A percentile compares a stretch with the other conserved stretches of the same genome.
These are phyloP conservation scores for Tipula confusa DNA, from an alignment of 2,888 invertebrate species.

Conservation along the genomic window DNA sequence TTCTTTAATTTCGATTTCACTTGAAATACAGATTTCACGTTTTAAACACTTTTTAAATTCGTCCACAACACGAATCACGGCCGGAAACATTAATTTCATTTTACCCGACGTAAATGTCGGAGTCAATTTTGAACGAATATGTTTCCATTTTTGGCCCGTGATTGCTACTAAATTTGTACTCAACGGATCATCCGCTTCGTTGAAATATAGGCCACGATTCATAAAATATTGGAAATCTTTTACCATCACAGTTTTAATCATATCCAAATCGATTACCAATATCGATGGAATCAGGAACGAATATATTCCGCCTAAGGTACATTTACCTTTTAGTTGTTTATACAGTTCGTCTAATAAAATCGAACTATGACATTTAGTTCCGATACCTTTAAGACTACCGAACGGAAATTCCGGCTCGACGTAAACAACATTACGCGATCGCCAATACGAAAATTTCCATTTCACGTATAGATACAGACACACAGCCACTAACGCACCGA, in stretches of 20 bases:
- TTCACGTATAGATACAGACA: too few relatives aligned
- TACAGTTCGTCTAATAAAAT: conserved; percentile 41
- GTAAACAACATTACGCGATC: conserved; percentile 33
- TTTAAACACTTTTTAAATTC: conserved; percentile 39
- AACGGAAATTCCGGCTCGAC: conserved; percentile 39
- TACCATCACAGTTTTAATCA: conserved; percentile 43
- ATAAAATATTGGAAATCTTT: conserved; percentile 47
- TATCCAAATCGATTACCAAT: conserved; percentile 41
- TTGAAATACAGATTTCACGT: conserved; percentile 34
- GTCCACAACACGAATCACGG: conserved; percentile 42
- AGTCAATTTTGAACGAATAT: conserved; percentile 48
- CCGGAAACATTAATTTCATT: conserved; percentile 51
- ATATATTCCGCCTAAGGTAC: conserved; percentile 42
- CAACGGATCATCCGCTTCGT: conserved; percentile 45
- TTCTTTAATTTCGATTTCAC: conserved; percentile 49
- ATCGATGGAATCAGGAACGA: conserved; percentile 40
- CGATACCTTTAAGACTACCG: conserved; percentile 38
- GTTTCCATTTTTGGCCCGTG: conserved; percentile 50
- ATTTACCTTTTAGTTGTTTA: conserved; percentile 40
- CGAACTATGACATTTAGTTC: conserved; percentile 34
- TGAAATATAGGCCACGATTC: conserved; percentile 43
- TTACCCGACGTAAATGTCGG: conserved; percentile 53
- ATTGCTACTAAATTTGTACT: conserved; percentile 43
- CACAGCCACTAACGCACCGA: neutral
- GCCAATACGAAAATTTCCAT: conserved; percentile 35